Evolutionary conservation across 2,888 invertebrate genomes (phyloP).

Genomic region (Ochropleura leucogaster): DNA sequence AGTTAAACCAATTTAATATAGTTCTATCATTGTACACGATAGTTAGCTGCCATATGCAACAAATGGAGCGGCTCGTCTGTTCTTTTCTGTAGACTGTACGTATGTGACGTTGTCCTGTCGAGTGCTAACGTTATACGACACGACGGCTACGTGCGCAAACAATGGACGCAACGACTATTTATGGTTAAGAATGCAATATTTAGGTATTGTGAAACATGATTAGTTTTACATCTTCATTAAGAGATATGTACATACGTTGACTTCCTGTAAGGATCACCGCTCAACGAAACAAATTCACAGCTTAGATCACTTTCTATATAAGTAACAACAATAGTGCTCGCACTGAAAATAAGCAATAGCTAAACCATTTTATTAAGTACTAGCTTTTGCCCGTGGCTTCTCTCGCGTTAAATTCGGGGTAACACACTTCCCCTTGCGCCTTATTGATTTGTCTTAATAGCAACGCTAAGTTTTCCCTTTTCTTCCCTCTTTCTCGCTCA

Average conservation of each 20-base stretch:
- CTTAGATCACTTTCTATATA: background rate
- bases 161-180: slow-evolving; percentile 8
- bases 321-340: background rate
- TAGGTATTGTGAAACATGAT: background rate
- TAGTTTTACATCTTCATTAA: background rate
- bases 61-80: background rate
- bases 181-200: background rate
- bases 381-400: no score
- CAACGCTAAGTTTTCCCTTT: no score
- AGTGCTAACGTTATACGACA: slow-evolving; percentile 28
- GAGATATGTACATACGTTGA: background rate
- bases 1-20: background rate
- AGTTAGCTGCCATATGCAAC: background rate
- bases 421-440: no score
- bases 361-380: background rate
- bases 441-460: no score
- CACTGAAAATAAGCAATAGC: background rate
- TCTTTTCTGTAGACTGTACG: background rate
- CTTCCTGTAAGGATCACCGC: background rate
- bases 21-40: background rate
- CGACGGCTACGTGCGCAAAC: background rate
- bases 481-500: no score
- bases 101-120: slow-evolving; percentile 1
- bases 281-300: background rate
- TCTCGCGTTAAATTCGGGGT: no score